phyloP scores from a whole-genome alignment of 2,888 invertebrate genomes.

The Mythimna pallens region DNA sequence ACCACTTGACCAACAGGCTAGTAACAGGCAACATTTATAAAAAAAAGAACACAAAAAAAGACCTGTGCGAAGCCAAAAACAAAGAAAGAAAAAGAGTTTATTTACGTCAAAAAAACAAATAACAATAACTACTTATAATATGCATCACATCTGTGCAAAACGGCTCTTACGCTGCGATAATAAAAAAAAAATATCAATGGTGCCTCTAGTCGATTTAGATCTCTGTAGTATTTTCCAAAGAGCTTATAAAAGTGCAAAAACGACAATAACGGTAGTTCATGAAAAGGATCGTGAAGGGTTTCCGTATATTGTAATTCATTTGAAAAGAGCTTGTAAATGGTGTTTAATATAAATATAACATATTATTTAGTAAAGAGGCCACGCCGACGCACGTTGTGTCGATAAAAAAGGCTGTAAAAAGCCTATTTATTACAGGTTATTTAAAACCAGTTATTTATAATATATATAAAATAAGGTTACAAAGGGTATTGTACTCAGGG shows the following conservation, averaged over 20 bases:
- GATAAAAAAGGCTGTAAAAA: neutral
- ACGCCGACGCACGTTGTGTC: neutral
- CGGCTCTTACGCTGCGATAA: too few species aligned
- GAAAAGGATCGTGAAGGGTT: constrained; percentile 18
- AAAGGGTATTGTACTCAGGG: neutral
- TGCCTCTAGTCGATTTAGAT: neutral
- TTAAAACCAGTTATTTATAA: neutral
- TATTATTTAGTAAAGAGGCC: constrained; percentile 1
- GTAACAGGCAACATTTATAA: too few species aligned
- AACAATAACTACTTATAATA: too few species aligned
- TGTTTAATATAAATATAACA: neutral
- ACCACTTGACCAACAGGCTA: too few species aligned
- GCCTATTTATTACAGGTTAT: neutral
- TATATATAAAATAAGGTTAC: too few species aligned
- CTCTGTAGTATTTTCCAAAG: neutral
- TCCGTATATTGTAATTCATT: constrained; percentile 12
- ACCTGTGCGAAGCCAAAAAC: too few species aligned
- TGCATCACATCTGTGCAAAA: too few species aligned
- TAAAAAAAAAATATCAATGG: too few species aligned
- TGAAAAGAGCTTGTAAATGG: neutral
- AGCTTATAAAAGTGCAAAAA: constrained; percentile 1
- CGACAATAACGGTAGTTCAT: neutral
- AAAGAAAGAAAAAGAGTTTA: too few species aligned
- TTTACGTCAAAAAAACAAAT: too few species aligned
- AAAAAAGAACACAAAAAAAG: too few species aligned